Percentiles rank a stretch among this genome's conserved stretches.
Evolutionary conservation across 2,113 vertebrate genomes (phyloP).

Genomic region (Pelmatolapia mariae): DNA sequence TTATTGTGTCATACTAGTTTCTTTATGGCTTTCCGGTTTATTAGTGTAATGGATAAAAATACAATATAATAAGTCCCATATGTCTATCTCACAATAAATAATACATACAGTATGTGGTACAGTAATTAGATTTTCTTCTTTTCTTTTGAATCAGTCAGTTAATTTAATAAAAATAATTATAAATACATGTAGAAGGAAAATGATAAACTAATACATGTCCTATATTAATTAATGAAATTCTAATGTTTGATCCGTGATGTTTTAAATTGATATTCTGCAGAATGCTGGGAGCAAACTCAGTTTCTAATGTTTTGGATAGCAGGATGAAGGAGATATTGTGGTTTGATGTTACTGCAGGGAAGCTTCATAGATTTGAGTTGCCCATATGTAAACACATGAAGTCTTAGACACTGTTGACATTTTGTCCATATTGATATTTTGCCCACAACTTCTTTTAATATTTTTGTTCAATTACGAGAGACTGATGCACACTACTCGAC

Average conservation of each 20-base stretch:
- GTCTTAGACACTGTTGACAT: neutral
- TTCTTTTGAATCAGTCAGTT: neutral
- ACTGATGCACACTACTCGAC: neutral
- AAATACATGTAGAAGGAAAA: neutral
- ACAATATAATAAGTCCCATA: neutral
- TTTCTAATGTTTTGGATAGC: neutral
- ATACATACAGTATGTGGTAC: neutral
- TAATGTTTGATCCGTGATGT: neutral
- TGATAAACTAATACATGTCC: neutral
- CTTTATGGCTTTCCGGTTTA: neutral
- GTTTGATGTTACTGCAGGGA: conserved; percentile 23
- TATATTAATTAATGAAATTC: neutral
- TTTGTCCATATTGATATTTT: neutral
- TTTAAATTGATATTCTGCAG: conserved; percentile 77
- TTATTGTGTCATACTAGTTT: neutral
- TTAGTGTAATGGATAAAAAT: neutral
- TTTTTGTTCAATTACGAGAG: neutral
- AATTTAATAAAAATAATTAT: neutral
- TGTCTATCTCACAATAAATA: neutral
- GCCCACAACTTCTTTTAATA: neutral
- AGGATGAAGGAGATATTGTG: neutral
- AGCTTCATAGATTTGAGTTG: conserved; percentile 28
- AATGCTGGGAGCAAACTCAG: conserved; percentile 74
- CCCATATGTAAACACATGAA: neutral
- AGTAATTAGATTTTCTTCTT: neutral